Evolutionary conservation across 2,113 vertebrate species (phyloP).

Genomic region (Neotoma lepida): DNA sequence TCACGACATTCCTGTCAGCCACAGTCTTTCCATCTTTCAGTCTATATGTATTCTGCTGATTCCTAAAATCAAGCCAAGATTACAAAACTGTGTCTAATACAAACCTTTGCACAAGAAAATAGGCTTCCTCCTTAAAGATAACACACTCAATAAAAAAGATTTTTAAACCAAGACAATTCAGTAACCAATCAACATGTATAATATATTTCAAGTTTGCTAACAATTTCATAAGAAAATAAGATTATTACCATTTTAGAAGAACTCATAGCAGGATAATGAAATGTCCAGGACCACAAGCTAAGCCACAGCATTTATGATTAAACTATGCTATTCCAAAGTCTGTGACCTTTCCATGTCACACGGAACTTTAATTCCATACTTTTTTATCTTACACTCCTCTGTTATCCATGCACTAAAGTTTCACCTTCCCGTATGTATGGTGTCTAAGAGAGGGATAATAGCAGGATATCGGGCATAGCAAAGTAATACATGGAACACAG

Average conservation of each 20-base stretch:
- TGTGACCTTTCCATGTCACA: not conserved
- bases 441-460: not conserved
- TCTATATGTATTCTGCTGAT: not conserved
- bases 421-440: not conserved
- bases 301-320: not conserved
- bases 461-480: not conserved
- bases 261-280: not conserved
- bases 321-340: not conserved
- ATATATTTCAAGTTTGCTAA: not conserved
- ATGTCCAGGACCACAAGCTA: not conserved
- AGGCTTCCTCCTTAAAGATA: not conserved
- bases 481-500: not conserved
- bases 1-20: not conserved
- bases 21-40: not conserved
- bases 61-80: not conserved
- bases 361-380: not conserved
- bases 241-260: not conserved
- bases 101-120: conserved; percentile 15
- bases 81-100: not conserved
- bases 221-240: not conserved
- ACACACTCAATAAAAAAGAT: not conserved
- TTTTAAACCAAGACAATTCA: not conserved
- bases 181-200: not conserved
- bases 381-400: not conserved
- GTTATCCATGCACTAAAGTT: not conserved